Evolutionary conservation across 2,888 invertebrate genomes (phyloP), one percentile per base, ranked within the genome.

Genomic region (Pogonocherus hispidulus): DNA sequence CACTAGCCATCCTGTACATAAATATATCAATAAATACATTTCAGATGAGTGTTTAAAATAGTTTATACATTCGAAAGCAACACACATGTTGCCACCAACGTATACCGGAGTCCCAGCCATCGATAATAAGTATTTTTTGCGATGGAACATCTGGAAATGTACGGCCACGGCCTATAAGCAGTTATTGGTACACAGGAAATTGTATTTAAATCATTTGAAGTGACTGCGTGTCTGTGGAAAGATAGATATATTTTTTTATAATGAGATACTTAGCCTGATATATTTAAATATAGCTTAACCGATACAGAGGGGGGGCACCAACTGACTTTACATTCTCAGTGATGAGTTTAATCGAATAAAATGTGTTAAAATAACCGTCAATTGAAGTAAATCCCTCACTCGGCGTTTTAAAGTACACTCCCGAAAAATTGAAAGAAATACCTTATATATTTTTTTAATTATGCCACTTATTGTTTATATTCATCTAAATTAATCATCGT

Each of bases 121-220:
- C 72, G 68, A 70, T 70, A 72, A 67, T 70, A 55, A 72, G 66
- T 56, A 62, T 72, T 72, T 72, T 72, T 72, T 72, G 72, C 70
- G 66, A 68, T 64, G 68, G 57, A 70, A 68, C 72, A 72, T 72
- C 72, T 72, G 72, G 72, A 70, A 64, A 68, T 66, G 41, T 41
- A 41, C 41, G 41, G 3, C 27, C 27, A 64, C 70, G 46, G 62
- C 64, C 64, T 72, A 65, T 69, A 69, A 67, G 66, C 57, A 64
- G 46, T 63, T 72, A 70, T 72, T 67, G 66, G 64, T 67, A 63
- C 60, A 70, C 70, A 68, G 72, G 72, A 72, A 72, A 72, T 72
- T 70, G 72, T 72, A 72, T 68, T 72, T 72, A 68, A 70, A 72
- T 72, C 67, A 72, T 68, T 72, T 32, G 16, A 54, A 54, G 32